These are phyloP conservation scores for Epistrophe grossulariae DNA, from an alignment of 2,888 invertebrate genomes.

Conservation along the genomic window DNA sequence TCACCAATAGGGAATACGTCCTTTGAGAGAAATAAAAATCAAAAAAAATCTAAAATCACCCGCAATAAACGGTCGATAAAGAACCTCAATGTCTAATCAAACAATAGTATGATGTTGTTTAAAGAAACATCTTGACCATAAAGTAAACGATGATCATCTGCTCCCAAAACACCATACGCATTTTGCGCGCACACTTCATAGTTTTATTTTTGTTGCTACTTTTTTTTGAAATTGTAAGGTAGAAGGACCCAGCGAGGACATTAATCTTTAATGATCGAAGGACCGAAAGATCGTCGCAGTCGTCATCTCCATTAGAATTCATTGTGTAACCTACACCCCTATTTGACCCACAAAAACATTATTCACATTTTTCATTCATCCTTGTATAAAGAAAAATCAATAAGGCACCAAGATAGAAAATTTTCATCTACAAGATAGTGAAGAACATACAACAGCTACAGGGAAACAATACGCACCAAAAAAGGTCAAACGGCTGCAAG, in stretches of 20 bases:
- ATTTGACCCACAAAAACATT: conserved; percentile 74
- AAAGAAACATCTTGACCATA: conserved; percentile 73
- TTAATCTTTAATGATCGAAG: conserved; percentile 75
- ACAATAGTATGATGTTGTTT: conserved; percentile 45
- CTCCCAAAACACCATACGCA: conserved; percentile 54
- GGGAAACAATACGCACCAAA: conserved; percentile 42
- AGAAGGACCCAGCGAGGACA: conserved; percentile 39
- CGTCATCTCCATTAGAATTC: conserved; percentile 65
- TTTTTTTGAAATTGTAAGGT: conserved; percentile 24
- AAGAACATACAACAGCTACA: conserved; percentile 21
- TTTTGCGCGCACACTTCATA: conserved; percentile 60
- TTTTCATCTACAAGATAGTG: conserved; percentile 47
- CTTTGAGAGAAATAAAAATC: conserved; percentile 62
- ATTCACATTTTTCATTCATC: conserved; percentile 73
- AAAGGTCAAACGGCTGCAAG: conserved; percentile 76
- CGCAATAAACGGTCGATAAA: conserved; percentile 69
- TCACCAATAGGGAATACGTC: conserved; percentile 5
- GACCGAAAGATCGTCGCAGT: conserved; percentile 44
- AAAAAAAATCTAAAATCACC: conserved; percentile 65
- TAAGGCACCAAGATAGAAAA: conserved; percentile 61
- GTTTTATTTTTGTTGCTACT: background rate
- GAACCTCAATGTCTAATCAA: conserved; percentile 51
- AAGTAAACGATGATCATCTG: conserved; percentile 71
- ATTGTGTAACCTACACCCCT: conserved; percentile 76
- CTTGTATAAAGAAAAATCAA: conserved; percentile 40